A percentile compares a stretch with the other conserved stretches of the same genome.
These are phyloP conservation scores for Actinia tenebrosa DNA, from an alignment of 64 coral and sea anemone species.

Conservation along the genomic window DNA sequence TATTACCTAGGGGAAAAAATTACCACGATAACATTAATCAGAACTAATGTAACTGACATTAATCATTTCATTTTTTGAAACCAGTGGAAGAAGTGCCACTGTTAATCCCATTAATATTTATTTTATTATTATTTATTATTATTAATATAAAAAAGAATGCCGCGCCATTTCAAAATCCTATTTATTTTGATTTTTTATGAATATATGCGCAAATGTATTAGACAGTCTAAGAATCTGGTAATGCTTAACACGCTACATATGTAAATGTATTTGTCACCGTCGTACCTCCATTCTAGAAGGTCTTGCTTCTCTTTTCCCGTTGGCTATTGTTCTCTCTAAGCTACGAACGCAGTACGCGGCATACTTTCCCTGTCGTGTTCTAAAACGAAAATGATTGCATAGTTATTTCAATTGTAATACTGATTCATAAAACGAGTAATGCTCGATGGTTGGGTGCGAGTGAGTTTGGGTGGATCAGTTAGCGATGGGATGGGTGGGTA, in stretches of 20 bases:
- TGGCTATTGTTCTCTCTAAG: constrained; percentile 77
- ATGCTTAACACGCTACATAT: too few relatives aligned
- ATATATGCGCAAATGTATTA: too few relatives aligned
- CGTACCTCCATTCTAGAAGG: constrained; percentile 91
- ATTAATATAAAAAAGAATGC: too few relatives aligned
- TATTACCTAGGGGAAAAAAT: constrained; percentile 45
- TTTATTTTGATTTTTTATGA: background rate
- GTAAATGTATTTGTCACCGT: too few relatives aligned
- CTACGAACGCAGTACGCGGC: constrained; percentile 73
- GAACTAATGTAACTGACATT: background rate
- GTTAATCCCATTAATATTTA: too few relatives aligned
- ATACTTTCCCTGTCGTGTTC: constrained; percentile 86
- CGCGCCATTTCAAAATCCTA: background rate
- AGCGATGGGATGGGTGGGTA: too few relatives aligned
- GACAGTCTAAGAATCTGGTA: background rate
- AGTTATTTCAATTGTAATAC: background rate
- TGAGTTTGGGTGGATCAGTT: too few relatives aligned
- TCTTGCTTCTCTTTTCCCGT: constrained; percentile 86
- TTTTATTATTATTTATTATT: too few relatives aligned
- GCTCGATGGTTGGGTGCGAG: too few relatives aligned
- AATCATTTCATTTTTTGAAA: too few relatives aligned
- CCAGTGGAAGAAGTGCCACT: too few relatives aligned
- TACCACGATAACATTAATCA: background rate
- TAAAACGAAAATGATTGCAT: constrained; percentile 16
- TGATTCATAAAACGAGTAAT: too few relatives aligned